Base-by-base conservation (phyloP, 2,797 vertebrate genomes). In the Masticophis lateralis region DNA sequence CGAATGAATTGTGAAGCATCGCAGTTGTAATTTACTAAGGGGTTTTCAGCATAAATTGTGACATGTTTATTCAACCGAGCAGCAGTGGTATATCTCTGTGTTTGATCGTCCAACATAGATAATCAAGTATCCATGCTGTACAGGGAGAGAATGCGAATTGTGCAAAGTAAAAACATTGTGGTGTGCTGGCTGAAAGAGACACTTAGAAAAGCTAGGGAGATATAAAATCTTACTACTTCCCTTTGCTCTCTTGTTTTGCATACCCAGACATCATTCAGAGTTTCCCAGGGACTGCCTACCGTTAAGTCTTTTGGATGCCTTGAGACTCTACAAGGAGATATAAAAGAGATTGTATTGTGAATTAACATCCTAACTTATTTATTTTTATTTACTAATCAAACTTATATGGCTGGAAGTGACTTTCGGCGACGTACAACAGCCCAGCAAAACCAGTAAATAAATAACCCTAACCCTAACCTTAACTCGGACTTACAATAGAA, bases 81-180 rank as follows among this genome's bases (percentile, higher is more conserved):
- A 32, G 3, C 13, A n/a, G 32, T 28, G 61, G 61, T 63, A 60
- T 4, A 63, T 11, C 74, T 83, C 20, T 32, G 16, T 74, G 59
- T 94, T 57, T 53, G 22, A 22, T 53, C 11, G 0, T 7, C 51
- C 18, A 1, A 69, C 66, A 1, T 57, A 88, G 66, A 79, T 57
- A 51, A 43, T 37, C 20, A 14, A 37, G 16, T 51, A 0, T 61
- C 86, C 83, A 16, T 2, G 4, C 20, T 63, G 16, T 56, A 47
- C 60, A 74, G 22, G 47, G 87, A 61, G 28, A 16, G 37, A 88
- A 91, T 4, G 79, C 25, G 22, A 83, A 83, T 83, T 83, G 20
- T 1, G 20, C 74, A 59, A 0, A 0, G 60, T 16, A 5, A 5
- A 0, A 90, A 90, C 2, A 28, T 27, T 43, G n/a, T n/a, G 88